A percentile compares a stretch with the other conserved stretches of the same genome.
These are phyloP conservation scores for Penaeus indicus DNA, from an alignment of 1,140 invertebrate species.

Conservation along the genomic window DNA sequence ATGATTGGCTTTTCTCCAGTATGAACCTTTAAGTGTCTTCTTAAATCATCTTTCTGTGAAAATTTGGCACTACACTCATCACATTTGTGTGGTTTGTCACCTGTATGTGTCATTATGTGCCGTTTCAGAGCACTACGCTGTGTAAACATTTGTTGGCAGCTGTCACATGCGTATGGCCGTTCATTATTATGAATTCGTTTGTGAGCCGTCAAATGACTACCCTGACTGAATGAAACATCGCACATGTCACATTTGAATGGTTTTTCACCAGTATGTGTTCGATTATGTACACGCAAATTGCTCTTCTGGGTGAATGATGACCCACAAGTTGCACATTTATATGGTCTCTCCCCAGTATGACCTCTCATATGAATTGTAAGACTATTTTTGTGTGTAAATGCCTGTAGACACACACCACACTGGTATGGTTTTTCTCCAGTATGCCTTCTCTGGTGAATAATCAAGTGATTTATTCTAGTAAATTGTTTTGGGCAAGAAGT, in stretches of 20 bases:
- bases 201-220: conserved; percentile 65
- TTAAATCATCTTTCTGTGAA: conserved; percentile 58
- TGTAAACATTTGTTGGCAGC: conserved; percentile 68
- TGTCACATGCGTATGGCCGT: conserved; percentile 67
- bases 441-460: conserved; percentile 54
- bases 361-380: conserved; percentile 62
- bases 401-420: conserved; percentile 55
- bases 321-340: conserved; percentile 66
- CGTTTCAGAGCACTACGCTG: conserved; percentile 68
- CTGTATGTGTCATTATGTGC: conserved; percentile 68
- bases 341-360: conserved; percentile 66
- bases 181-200: conserved; percentile 67
- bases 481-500: conserved; percentile 51
- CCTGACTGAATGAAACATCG: conserved; percentile 65
- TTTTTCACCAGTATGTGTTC: conserved; percentile 75
- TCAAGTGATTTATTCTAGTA: conserved; percentile 49
- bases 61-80: conserved; percentile 58
- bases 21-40: conserved; percentile 60
- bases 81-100: conserved; percentile 67
- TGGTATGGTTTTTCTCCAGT: conserved; percentile 57
- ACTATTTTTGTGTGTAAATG: conserved; percentile 62
- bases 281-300: conserved; percentile 66
- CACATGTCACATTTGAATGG: conserved; percentile 77
- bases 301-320: conserved; percentile 67
- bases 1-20: conserved; percentile 36